Base-by-base conservation (phyloP, 2,888 invertebrate species). In the Amblyteles armatorius region DNA sequence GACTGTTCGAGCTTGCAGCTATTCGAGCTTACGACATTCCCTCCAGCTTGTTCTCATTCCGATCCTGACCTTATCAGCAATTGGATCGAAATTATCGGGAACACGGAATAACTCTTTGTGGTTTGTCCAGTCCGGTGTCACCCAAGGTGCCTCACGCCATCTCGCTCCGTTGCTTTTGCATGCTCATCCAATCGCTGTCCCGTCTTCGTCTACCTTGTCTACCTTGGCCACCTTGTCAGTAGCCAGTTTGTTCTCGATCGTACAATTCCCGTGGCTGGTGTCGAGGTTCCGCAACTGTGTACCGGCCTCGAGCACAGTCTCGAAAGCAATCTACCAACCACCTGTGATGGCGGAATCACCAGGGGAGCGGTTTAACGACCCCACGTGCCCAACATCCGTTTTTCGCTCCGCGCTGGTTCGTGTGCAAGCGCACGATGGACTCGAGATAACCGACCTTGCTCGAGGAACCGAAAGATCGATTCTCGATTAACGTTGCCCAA, bases 81-180 rank as follows among this genome's bases (percentile, higher is more conserved):
- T 91, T 89, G 86, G 90, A 91, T 91, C 89, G 90, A 90, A 90
- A 91, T 91, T 90, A 91, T 91, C 91, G 89, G 88, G 89, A 89
- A 86, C 89, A 86, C 86, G 86, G 83, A 88, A 89, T 88, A 89
- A 91, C 87, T 91, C 90, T 89, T 91, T 90, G 90, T 88, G 87
- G 19, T 22, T 57, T 57, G 22, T 40, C 72, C 79, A 79, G 71
- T 13, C 84, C 60, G 29, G 74, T 87, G 82, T 88, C 86, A 80
- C 86, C 91, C 87, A 89, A 84, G 90, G 83, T 83, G 84, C 88
- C 63, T 69, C 48, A 16, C 60, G 60, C 40, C n/a, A 52, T 22
- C 22, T 44, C 19, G 22, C 19, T 22, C 55, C 57, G 55, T 11
- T 26, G 4, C 29, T 33, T 4, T 68, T n/a, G 7, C 78, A 83